Evolutionary conservation across 1,140 invertebrate genomes (phyloP), one percentile per base, ranked within the genome.

Genomic region (Drosophila guanche): DNA sequence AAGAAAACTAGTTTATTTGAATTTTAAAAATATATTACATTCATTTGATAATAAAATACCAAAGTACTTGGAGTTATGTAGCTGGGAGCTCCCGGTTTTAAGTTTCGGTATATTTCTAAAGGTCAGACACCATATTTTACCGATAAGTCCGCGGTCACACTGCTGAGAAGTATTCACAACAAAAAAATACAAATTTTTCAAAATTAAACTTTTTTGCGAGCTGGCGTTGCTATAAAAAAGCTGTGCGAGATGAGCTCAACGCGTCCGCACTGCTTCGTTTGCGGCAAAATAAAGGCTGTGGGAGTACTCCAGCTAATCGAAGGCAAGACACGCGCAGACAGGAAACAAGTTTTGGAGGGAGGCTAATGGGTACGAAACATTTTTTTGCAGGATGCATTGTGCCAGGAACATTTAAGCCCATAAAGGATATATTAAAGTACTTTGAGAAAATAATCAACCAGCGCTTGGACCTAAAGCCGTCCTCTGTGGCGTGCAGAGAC

Each of bases 391-490:
- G 80, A 23, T 85, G 80, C 51, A 85, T 85, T 10, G 80, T 85
- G 23, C 80, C 80, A 23, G 80, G 80, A 12, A 85, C 80, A 5
- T 85, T 85, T n/a, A 85, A 85, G 48, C 80, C 80, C 1, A 85
- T 85, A 7, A 85, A 85, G 47, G 80, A 86, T 47, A 85, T 85
- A 37, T 23, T 85, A 0, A 85, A 85, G 45, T 77, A 85, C 27
- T 85, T 85, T 45, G 80, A 85, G 25, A 85, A 81, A 46, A 79
- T 85, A 7, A 85, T 85, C 7, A 86, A 85, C 48, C 80, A 81
- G 23, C 73, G 76, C 2, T 43, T 85, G 60, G 80, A 81, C 0
- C 33, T 85, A n/a, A 42, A 45, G 5, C 81, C 80, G 6, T 80
- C 47, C 6, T 85, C 80, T 0, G 29, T 68, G 2, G 80, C 80